These are phyloP conservation scores for Ophion costatus DNA, from an alignment of 2,888 invertebrate genomes.

Conservation along the genomic window DNA sequence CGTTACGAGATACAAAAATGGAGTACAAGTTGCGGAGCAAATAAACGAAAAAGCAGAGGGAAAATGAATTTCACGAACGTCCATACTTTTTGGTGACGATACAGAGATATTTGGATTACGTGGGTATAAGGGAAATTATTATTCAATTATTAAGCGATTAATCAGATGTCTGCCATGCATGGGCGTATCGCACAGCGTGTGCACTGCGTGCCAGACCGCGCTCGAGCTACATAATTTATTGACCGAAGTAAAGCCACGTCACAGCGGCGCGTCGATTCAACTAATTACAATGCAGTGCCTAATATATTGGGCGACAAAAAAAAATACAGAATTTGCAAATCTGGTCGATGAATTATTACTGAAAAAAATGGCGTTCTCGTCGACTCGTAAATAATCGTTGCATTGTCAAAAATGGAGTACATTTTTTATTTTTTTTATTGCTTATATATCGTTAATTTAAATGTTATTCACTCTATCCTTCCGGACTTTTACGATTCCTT, in stretches of 20 bases:
- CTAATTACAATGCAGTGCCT: conserved; percentile 12
- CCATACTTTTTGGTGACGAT: neutral
- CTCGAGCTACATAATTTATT: conserved; percentile 29
- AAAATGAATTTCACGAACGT: neutral
- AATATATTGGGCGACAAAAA: conserved; percentile 1
- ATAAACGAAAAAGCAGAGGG: neutral
- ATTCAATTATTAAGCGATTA: conserved; percentile 3
- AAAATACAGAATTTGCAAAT: neutral
- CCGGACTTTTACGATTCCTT: too few species aligned
- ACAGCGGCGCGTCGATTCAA: conserved; percentile 16
- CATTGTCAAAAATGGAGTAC: neutral
- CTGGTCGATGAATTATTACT: neutral
- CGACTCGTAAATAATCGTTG: neutral
- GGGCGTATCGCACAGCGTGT: neutral
- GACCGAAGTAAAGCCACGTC: conserved; percentile 15
- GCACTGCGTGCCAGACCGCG: conserved; percentile 4
- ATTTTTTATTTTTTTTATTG: too few species aligned
- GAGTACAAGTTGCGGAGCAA: neutral
- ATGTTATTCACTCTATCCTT: too few species aligned
- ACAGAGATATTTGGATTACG: neutral
- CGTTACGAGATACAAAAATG: neutral
- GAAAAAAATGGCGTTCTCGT: neutral
- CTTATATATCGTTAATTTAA: too few species aligned
- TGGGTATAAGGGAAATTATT: neutral
- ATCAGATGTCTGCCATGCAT: neutral